Evolutionary conservation across 1,140 invertebrate species (phyloP).

Genomic region (Calycopis cecrops): DNA sequence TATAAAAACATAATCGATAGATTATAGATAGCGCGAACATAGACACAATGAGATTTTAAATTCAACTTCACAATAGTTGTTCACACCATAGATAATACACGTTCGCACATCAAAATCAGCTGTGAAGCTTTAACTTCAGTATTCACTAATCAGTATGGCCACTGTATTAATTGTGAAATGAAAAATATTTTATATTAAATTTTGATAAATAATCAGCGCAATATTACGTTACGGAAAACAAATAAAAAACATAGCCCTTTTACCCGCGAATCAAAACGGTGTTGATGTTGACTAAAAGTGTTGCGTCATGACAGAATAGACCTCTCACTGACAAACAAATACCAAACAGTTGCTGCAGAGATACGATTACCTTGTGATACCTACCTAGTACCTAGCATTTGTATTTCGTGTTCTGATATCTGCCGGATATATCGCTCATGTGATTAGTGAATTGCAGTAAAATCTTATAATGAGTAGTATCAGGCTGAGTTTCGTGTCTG

Average conservation of each 20-base stretch:
- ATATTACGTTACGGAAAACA: no score
- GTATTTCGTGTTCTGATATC: constrained; percentile 45
- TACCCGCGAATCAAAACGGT: constrained; percentile 22
- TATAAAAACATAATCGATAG: no score
- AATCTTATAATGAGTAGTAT: constrained; percentile 61
- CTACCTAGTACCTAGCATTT: constrained; percentile 36
- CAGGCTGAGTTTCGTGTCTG: constrained; percentile 60
- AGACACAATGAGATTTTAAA: constrained; percentile 62
- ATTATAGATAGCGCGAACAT: constrained; percentile 40
- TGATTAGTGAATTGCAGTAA: constrained; percentile 38
- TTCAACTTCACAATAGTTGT: constrained; percentile 43
- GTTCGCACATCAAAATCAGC: constrained; percentile 70
- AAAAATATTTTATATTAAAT: constrained; percentile 48
- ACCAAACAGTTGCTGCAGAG: constrained; percentile 62
- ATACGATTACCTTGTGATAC: constrained; percentile 37
- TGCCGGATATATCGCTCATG: constrained; percentile 49
- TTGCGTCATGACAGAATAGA: constrained; percentile 71
- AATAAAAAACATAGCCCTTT: background rate
- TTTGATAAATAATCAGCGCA: constrained; percentile 30
- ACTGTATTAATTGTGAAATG: constrained; percentile 54
- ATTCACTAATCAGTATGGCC: constrained; percentile 57
- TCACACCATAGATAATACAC: constrained; percentile 18
- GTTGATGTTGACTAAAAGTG: constrained; percentile 70
- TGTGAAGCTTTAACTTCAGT: constrained; percentile 48
- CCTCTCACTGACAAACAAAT: constrained; percentile 72